Conservation (phyloP, 2,113 vertebrate genomes). For the Misgurnus mizolepis region DNA sequence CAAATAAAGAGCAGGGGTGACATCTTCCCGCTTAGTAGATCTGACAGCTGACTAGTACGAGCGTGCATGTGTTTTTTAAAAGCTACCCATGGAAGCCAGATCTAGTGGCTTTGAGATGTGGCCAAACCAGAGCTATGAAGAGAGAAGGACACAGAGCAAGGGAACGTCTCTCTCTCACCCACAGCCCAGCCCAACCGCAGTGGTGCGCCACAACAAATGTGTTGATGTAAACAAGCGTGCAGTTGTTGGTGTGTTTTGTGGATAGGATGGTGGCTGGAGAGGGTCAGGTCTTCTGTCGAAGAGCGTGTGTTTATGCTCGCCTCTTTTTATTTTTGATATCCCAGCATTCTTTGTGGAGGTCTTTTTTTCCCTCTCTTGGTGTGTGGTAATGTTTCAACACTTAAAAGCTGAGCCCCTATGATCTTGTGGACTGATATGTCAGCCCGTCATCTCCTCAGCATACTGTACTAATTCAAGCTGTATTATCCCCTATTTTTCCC, state of each 20-base stretch:
- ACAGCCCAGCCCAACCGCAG: not conserved
- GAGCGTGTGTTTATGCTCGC: not conserved
- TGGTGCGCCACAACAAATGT: constrained; percentile 39
- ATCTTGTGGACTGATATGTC: constrained; percentile 42
- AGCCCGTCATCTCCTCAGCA: constrained; percentile 31
- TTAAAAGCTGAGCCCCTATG: constrained; percentile 45
- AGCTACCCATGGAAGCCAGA: constrained; percentile 36
- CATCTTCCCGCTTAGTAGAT: constrained; percentile 14
- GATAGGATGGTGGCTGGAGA: not conserved
- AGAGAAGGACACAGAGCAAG: constrained; percentile 19
- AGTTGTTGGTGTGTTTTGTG: constrained; percentile 12
- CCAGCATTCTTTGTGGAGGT: constrained; percentile 3
- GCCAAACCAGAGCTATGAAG: constrained; percentile 42
- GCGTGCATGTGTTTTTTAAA: not conserved
- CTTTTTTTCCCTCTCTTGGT: constrained; percentile 13
- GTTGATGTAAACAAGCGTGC: constrained; percentile 9
- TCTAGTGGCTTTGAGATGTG: constrained; percentile 47
- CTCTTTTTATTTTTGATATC: not conserved
- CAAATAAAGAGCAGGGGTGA: constrained; percentile 38
- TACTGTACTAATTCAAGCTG: constrained; percentile 29
- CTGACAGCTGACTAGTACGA: constrained; percentile 7
- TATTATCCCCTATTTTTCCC: constrained; percentile 29
- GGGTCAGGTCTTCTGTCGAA: not conserved
- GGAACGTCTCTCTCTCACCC: not conserved
- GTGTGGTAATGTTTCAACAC: constrained; percentile 32